Evolutionary conservation across 2,888 invertebrate species (phyloP), one percentile per base, ranked within the genome.

Genomic region (Lepidochrysops patricia): DNA sequence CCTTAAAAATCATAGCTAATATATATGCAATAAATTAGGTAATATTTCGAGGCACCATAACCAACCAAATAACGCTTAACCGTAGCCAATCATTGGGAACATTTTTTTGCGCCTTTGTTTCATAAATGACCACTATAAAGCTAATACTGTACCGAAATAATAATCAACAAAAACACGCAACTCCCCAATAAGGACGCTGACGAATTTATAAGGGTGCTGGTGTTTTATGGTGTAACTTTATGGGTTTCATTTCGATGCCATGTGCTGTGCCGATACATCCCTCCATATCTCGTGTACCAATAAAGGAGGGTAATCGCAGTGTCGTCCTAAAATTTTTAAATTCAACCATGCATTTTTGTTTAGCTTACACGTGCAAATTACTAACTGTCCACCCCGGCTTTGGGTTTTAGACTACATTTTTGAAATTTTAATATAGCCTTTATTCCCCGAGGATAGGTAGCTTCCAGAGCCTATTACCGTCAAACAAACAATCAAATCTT

Each of bases 91-190:
- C 35, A 35, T 23, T 25, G 15, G 9, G 1, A 5, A 57, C 25
- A 29, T 27, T n/a, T 7, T 29, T 26, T 35, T n/a, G 57, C 29
- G 27, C 43, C 35, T 60, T 25, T 27, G 50, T 26, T 52, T 27
- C 27, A 27, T 52, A 27, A 52, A 27, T 52, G 27, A 7, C 52
- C 27, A 26, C 52, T 52, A 52, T 52, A 52, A 52, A 52, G 26
- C 26, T 27, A 52, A 15, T 52, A 52, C 15, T 26, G 52, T 13
- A 15, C 27, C 27, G 15, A 27, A 27, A 52, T 27, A 52, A 50
- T 26, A 50, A 52, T 52, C 52, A 52, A 52, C 52, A 52, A 52
- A 50, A 52, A 52, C 52, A 52, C 52, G 52, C 52, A 52, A 26
- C 52, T 27, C 15, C 15, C 13, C 9, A 52, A 27, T 52, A 26